Evolutionary conservation across 2,888 invertebrate genomes (phyloP).

Genomic region (Ophion ellenae): DNA sequence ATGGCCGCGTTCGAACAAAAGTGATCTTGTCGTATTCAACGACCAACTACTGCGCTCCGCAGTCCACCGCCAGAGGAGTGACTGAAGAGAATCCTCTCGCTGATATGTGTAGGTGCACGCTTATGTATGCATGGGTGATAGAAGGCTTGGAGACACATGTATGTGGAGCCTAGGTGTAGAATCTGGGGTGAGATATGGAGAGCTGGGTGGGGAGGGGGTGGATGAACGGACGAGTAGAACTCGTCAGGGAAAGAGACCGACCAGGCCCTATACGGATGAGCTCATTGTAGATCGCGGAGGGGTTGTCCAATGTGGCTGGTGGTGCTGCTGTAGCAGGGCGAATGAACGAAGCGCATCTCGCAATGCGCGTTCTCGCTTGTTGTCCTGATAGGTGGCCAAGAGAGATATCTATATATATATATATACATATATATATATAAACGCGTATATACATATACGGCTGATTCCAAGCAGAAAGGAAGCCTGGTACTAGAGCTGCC

Average conservation of each 20-base stretch:
- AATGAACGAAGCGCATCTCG: constrained; percentile 70
- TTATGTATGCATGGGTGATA: background rate
- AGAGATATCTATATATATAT: constrained; percentile 12
- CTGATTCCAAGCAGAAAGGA: constrained; percentile 37
- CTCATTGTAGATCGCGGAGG: constrained; percentile 45
- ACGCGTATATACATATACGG: constrained; percentile 35
- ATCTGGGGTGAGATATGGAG: constrained; percentile 27
- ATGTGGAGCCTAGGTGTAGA: constrained; percentile 37
- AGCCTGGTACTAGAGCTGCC: constrained; percentile 63
- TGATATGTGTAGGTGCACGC: background rate
- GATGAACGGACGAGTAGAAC: constrained; percentile 55
- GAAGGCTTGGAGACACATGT: constrained; percentile 24
- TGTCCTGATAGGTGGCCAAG: constrained; percentile 64
- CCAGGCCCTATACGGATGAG: constrained; percentile 46
- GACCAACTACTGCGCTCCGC: constrained; percentile 62
- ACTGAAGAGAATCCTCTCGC: constrained; percentile 40
- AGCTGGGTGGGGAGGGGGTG: constrained; percentile 27
- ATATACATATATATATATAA: constrained; percentile 21
- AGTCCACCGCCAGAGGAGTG: constrained; percentile 42
- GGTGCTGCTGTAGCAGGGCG: constrained; percentile 63
- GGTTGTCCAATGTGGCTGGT: constrained; percentile 44
- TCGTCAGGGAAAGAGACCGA: constrained; percentile 55
- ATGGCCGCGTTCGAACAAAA: constrained; percentile 74
- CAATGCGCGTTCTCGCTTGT: constrained; percentile 51
- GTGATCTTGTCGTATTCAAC: constrained; percentile 72